phyloP scores from a whole-genome alignment of 2,113 vertebrate genomes.

The Cryptotis parvus region DNA sequence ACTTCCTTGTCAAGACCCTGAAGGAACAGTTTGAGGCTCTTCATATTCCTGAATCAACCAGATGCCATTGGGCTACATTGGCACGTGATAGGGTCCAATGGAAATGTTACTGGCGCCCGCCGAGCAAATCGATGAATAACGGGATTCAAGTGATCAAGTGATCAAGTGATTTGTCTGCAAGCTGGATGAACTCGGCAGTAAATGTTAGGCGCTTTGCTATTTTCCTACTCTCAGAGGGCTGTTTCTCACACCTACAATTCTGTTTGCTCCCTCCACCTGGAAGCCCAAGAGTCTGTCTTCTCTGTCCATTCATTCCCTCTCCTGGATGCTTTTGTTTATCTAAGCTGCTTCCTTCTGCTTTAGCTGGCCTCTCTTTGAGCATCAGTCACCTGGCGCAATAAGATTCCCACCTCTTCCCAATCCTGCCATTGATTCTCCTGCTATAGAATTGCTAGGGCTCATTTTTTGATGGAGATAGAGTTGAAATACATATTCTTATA shows the following conservation, averaged over 20 bases:
- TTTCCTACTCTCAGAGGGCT: background rate
- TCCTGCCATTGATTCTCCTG: background rate
- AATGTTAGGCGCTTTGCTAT: background rate
- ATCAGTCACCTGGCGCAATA: too few relatives aligned
- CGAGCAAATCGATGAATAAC: too few relatives aligned
- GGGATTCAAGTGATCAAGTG: too few relatives aligned
- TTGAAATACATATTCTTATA: background rate
- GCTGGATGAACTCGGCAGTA: background rate
- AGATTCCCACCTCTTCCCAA: background rate
- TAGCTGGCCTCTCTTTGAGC: background rate
- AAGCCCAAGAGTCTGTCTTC: background rate
- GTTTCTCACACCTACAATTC: background rate
- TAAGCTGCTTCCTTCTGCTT: background rate
- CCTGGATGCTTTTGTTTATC: background rate
- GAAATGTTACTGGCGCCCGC: too few relatives aligned
- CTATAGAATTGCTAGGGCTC: background rate
- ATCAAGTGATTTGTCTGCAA: conserved; percentile 23
- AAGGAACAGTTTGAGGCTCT: too few relatives aligned
- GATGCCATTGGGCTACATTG: too few relatives aligned
- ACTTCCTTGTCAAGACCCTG: too few relatives aligned
- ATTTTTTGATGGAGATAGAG: background rate
- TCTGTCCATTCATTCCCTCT: background rate
- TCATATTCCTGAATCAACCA: too few relatives aligned
- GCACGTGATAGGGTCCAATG: too few relatives aligned
- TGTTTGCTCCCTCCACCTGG: background rate